phyloP scores from a whole-genome alignment of 2,113 vertebrate species.

The Synodontis membranacea region DNA sequence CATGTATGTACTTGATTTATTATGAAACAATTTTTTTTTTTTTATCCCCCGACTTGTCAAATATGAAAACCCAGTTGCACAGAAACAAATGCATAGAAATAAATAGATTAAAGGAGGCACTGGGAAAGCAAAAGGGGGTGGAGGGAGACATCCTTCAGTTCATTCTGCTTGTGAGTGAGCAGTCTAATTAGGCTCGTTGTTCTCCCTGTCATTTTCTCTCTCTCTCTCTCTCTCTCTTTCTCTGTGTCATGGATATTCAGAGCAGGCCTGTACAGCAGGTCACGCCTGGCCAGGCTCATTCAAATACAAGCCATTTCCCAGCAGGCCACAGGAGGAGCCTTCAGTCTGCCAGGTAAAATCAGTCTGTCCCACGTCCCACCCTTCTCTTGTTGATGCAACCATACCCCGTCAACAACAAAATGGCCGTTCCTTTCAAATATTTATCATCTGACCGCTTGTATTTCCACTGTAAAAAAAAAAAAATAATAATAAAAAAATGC shows the following conservation, averaged over 20 bases:
- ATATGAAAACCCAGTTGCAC: conserved; percentile 27
- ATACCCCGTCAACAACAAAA: conserved; percentile 21
- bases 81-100: conserved; percentile 7
- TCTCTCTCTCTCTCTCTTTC: no score
- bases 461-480: conserved; percentile 6
- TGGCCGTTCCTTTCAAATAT: conserved; percentile 41
- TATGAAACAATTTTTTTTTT: no score
- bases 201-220: conserved; percentile 4
- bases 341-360: conserved; percentile 47
- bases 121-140: conserved; percentile 18
- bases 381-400: neutral
- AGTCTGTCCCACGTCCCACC: conserved; percentile 5
- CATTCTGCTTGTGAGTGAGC: conserved; percentile 31
- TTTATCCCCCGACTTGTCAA: conserved; percentile 1
- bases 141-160: conserved; percentile 32
- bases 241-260: conserved; percentile 17
- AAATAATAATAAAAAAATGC: neutral
- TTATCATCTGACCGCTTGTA: conserved; percentile 19
- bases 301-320: conserved; percentile 53
- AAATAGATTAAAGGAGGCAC: neutral
- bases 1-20: no score
- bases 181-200: conserved; percentile 52
- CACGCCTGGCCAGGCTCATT: conserved; percentile 36
- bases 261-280: conserved; percentile 18
- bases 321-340: conserved; percentile 21